Base-by-base conservation (phyloP, 2,797 vertebrate species). In the Protonibea diacanthus region DNA sequence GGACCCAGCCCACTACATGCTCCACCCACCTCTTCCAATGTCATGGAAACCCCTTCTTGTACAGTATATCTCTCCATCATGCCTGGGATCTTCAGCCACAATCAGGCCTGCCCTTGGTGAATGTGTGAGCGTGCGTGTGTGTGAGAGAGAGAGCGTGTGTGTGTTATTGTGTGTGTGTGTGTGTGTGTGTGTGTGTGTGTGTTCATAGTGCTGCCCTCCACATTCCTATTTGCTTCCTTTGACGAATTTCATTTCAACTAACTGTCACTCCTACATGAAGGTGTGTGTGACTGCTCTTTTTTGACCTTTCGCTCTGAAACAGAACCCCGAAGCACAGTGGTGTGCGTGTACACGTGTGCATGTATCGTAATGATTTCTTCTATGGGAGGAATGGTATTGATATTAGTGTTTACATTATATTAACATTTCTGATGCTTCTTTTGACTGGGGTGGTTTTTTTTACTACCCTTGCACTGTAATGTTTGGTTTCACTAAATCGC, bases 31-130 rank as follows among this genome's bases (percentile, higher is more conserved):
- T 84, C 83, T 81, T 78, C 87, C 64, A 71, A 25, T 86, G 85
- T 94, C 52, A 80, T 92, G 89, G 94, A 93, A 93, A 91, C 91
- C 83, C 91, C 80, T 85, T 9, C 33, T 67, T 90, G 86, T 92
- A 91, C 86, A 91, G 79, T 82, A 38, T 73, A 81, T 80, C 82
- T 64, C 27, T 70, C 61, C 71, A 51, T 71, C 81, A 66, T 38
- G 47, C 69, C 75, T 80, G 82, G 80, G 83, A 78, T 83, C 76
- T 65, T 70, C 84, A 69, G 74, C 84, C 69, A 14, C 79, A 74
- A 29, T 83, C 78, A 63, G 85, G 74, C 89, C 64, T 70, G 69
- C 71, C 71, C 71, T 76, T n/a, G 2, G 65, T 82, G 79, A 38
- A 17, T 29, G 74, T 76, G 45, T 60, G 61, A 40, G 60, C 44